Evolutionary conservation across 2,113 vertebrate genomes (phyloP).

Genomic region (Cyanoderma ruficeps): DNA sequence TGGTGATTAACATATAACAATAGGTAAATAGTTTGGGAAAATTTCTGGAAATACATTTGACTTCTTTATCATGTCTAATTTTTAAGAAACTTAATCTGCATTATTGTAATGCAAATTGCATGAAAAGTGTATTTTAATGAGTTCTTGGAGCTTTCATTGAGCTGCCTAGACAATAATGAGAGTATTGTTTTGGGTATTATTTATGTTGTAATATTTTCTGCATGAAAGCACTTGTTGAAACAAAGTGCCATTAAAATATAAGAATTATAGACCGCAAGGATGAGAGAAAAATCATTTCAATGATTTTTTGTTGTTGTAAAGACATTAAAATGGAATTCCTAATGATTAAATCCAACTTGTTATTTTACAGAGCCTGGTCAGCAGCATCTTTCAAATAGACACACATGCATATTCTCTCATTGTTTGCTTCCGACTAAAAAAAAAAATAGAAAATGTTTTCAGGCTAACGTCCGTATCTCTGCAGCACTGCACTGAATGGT

Average conservation of each 20-base stretch:
- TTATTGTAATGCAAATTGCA: conserved; percentile 28
- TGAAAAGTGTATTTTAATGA: conserved; percentile 56
- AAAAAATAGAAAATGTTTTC: background rate
- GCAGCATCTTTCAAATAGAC: background rate
- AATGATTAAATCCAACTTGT: background rate
- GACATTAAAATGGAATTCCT: background rate
- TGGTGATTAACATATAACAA: background rate
- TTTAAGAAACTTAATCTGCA: conserved; percentile 46
- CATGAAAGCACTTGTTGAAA: conserved; percentile 29
- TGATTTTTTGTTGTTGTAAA: background rate
- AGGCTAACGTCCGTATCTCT: background rate
- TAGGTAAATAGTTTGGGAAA: background rate
- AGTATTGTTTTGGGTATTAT: conserved; percentile 28
- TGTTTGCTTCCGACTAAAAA: background rate
- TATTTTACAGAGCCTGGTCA: background rate
- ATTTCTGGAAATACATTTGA: conserved; percentile 41
- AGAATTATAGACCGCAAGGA: background rate
- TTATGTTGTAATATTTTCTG: conserved; percentile 32
- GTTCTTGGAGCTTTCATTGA: conserved; percentile 30
- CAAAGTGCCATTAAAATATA: background rate
- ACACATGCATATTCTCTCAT: background rate
- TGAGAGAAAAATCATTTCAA: background rate
- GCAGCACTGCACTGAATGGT: background rate
- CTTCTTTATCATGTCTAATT: conserved; percentile 44
- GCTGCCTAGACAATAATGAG: conserved; percentile 22